A percentile compares a stretch with the other conserved stretches of the same genome.
phyloP scores from a whole-genome alignment of 2,797 vertebrate species.

The Sebastes wilsoni region DNA sequence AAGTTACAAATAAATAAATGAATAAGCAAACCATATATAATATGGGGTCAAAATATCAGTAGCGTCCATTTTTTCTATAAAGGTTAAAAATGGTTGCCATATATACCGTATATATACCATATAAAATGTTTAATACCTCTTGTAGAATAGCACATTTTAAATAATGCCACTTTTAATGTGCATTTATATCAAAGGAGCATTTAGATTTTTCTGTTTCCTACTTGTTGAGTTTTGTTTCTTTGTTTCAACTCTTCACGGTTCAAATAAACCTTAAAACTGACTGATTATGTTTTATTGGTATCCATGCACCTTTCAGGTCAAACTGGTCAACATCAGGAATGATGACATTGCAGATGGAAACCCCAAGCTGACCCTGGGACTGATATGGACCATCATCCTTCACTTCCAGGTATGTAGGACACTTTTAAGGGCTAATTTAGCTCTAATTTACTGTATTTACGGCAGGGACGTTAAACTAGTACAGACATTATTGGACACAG shows the following conservation, averaged over 20 bases:
- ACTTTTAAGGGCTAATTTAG: background rate
- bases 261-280: background rate
- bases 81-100: too few relatives aligned
- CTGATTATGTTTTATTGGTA: background rate
- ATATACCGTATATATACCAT: too few relatives aligned
- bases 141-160: background rate
- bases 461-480: background rate
- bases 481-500: background rate
- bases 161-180: background rate
- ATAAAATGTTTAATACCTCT: too few relatives aligned
- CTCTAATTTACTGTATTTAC: too few relatives aligned
- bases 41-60: too few relatives aligned
- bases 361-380: constrained; percentile 95
- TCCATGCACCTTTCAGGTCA: constrained; percentile 82
- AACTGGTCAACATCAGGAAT: constrained; percentile 96
- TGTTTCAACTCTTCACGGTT: background rate
- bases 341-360: constrained; percentile 97
- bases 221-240: background rate
- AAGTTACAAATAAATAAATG: too few relatives aligned
- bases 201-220: background rate
- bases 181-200: too few relatives aligned
- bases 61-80: too few relatives aligned
- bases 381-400: constrained; percentile 99
- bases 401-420: constrained; percentile 91
- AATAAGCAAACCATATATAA: too few relatives aligned